These are phyloP conservation scores for Romanogobio albipinnatus DNA, from an alignment of 2,113 vertebrate species.

Conservation along the genomic window DNA sequence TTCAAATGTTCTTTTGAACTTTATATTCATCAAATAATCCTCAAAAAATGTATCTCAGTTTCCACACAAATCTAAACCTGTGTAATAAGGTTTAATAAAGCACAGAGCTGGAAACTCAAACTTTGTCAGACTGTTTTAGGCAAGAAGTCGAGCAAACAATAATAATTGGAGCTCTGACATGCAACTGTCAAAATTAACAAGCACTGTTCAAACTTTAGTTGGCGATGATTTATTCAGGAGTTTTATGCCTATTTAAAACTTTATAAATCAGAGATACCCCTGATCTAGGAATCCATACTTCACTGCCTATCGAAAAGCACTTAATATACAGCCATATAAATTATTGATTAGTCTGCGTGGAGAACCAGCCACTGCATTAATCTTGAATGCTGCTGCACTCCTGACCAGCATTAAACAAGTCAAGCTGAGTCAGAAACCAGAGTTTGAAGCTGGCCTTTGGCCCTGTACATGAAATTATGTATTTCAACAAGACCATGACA, in stretches of 20 bases:
- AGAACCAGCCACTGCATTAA: constrained; percentile 51
- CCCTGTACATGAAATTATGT: constrained; percentile 14
- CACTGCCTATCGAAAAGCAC: constrained; percentile 36
- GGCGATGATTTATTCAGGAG: constrained; percentile 22
- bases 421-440: constrained; percentile 16
- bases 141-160: not conserved
- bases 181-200: constrained; percentile 19
- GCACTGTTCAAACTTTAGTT: constrained; percentile 17
- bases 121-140: not conserved
- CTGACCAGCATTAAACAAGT: constrained; percentile 40
- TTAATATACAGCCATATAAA: constrained; percentile 55
- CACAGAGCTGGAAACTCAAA: not conserved
- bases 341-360: constrained; percentile 48
- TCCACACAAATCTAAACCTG: not conserved
- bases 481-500: constrained; percentile 9
- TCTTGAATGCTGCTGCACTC: constrained; percentile 36
- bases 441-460: constrained; percentile 5
- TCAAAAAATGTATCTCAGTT: too few relatives aligned
- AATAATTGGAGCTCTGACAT: constrained; percentile 13
- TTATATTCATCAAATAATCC: too few relatives aligned
- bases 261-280: constrained; percentile 44
- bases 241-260: constrained; percentile 44
- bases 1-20: too few relatives aligned
- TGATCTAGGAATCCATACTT: constrained; percentile 41
- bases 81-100: not conserved